phyloP scores from a whole-genome alignment of 2,888 invertebrate species.

The Tyria jacobaeae region DNA sequence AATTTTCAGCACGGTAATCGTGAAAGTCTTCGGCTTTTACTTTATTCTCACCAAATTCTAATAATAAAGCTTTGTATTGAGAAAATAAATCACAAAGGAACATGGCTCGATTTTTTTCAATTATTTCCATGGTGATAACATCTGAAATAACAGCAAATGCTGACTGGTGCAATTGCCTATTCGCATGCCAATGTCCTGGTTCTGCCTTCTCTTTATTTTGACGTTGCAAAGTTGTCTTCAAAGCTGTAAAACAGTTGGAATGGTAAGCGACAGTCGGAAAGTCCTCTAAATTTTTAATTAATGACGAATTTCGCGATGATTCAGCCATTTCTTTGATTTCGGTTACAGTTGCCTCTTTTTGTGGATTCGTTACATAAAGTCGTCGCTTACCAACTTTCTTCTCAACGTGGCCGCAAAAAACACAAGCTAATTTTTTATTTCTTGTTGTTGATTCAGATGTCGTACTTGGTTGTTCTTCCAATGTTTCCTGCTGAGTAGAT shows the following conservation, averaged over 20 bases:
- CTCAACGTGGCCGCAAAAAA: slow-evolving; percentile 13
- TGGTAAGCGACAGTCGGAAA: slow-evolving; percentile 18
- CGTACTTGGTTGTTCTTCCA: slow-evolving; percentile 8
- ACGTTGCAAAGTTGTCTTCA: slow-evolving; percentile 1
- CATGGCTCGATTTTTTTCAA: slow-evolving; percentile 39
- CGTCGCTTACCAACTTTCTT: slow-evolving; percentile 17
- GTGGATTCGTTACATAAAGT: slow-evolving; percentile 18
- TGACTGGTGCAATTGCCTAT: slow-evolving; percentile 33
- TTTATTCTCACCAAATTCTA: neutral
- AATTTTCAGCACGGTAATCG: slow-evolving; percentile 47
- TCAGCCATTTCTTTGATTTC: slow-evolving; percentile 10
- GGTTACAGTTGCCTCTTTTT: slow-evolving; percentile 7
- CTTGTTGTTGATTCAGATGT: slow-evolving; percentile 13
- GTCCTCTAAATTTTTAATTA: neutral
- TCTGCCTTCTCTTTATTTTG: slow-evolving; percentile 10
- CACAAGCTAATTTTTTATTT: slow-evolving; percentile 17
- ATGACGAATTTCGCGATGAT: neutral
- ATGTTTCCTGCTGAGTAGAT: slow-evolving; percentile 14
- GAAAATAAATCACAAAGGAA: slow-evolving; percentile 19
- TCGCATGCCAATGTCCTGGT: slow-evolving; percentile 29
- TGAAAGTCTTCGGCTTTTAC: slow-evolving; percentile 15
- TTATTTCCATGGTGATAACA: slow-evolving; percentile 33
- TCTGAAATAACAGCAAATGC: slow-evolving; percentile 31
- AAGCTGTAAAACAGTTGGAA: slow-evolving; percentile 11
- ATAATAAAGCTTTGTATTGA: slow-evolving; percentile 1